phyloP scores from a whole-genome alignment of 2,797 vertebrate genomes.

The Falco berigora region DNA sequence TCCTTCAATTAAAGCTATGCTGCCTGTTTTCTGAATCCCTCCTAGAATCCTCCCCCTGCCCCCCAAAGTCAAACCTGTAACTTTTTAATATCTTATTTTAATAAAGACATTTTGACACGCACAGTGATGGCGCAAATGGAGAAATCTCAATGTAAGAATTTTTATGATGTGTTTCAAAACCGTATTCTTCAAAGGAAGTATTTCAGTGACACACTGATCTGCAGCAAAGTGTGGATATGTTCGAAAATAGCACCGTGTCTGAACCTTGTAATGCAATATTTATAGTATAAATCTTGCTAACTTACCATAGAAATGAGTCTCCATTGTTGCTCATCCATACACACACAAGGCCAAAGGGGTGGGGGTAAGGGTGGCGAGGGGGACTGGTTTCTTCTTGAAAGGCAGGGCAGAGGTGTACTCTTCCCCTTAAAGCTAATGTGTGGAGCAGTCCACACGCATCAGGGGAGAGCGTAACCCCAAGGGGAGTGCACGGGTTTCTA shows the following conservation, averaged over 20 bases:
- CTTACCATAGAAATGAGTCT: slow-evolving; percentile 37
- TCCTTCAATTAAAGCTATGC: slow-evolving; percentile 50
- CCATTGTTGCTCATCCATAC: slow-evolving; percentile 35
- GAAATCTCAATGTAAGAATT: neutral
- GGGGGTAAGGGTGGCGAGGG: neutral
- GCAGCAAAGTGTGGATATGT: neutral
- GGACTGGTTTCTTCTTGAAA: neutral
- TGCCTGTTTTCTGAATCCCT: neutral
- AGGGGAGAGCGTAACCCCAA: neutral
- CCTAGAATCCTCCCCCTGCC: neutral
- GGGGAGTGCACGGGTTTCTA: neutral
- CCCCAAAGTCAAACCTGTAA: neutral
- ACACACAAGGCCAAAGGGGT: slow-evolving; percentile 16
- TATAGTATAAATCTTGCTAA: slow-evolving; percentile 49
- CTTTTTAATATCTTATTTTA: slow-evolving; percentile 25
- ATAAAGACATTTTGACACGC: slow-evolving; percentile 8
- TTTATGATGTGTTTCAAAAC: slow-evolving; percentile 38
- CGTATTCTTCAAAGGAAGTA: slow-evolving; percentile 19
- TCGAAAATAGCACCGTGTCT: neutral
- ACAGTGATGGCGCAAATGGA: neutral
- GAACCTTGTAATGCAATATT: slow-evolving; percentile 46
- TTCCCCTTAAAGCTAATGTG: neutral
- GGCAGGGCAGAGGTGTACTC: slow-evolving; percentile 3
- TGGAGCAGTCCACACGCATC: neutral
- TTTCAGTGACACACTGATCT: slow-evolving; percentile 30